Evolutionary conservation across 53 echinoderm and acorn worm genomes (phyloP).

Genomic region (Antedon mediterranea): DNA sequence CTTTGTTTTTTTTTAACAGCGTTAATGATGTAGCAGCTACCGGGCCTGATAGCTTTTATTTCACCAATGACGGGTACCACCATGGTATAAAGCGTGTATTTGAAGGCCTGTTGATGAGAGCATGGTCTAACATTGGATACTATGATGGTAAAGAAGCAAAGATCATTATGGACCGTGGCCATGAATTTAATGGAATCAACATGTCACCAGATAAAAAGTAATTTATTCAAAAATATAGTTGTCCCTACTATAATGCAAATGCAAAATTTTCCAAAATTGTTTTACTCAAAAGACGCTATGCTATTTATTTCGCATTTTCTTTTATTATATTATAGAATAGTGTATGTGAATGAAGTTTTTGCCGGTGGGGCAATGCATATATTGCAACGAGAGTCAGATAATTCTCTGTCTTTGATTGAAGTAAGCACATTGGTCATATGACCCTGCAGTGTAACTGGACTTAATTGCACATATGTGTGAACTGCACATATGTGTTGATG

Average conservation of each 20-base stretch:
- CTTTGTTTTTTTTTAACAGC: constrained; percentile 12
- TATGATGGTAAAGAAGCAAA: constrained; percentile 34
- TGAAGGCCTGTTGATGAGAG: constrained; percentile 14
- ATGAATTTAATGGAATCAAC: constrained; percentile 41
- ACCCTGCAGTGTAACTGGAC: no score
- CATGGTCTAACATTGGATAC: constrained; percentile 30
- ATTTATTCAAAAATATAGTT: no score
- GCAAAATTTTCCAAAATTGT: no score
- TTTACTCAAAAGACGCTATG: no score
- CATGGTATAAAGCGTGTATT: constrained; percentile 1
- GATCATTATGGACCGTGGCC: not conserved
- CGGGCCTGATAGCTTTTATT: constrained; percentile 31
- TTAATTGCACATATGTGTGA: no score
- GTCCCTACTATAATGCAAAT: no score
- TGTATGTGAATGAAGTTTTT: constrained; percentile 21
- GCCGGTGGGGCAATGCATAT: constrained; percentile 6
- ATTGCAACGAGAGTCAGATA: constrained; percentile 17
- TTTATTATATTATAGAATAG: constrained; percentile 7
- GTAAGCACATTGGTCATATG: constrained; percentile 11
- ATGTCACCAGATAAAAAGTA: constrained; percentile 32
- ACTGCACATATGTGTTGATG: no score
- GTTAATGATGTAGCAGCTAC: constrained; percentile 48
- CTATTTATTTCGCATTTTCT: no score
- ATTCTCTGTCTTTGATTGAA: constrained; percentile 16
- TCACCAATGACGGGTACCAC: constrained; percentile 52